Percentiles rank a stretch among this genome's conserved stretches.
Evolutionary conservation across 2,113 vertebrate genomes (phyloP).

Genomic region (Odontesthes bonariensis): DNA sequence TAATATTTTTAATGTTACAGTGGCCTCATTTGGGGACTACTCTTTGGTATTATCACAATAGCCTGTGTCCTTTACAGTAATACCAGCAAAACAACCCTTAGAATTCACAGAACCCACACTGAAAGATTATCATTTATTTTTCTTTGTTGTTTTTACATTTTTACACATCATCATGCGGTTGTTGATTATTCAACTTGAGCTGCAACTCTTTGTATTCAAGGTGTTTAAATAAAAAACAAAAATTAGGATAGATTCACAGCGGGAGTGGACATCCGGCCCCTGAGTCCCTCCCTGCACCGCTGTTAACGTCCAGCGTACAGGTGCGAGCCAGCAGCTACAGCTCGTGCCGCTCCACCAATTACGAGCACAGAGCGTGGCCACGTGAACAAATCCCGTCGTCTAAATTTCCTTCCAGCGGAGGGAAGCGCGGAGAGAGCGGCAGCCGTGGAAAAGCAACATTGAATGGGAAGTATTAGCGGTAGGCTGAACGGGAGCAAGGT

Average conservation of each 20-base stretch:
- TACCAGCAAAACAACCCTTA: neutral
- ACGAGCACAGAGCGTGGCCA: constrained; percentile 70
- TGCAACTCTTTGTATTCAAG: no score
- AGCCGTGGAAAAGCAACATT: constrained; percentile 50
- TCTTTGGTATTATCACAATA: neutral
- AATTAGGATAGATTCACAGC: neutral
- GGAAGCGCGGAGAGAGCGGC: constrained; percentile 60
- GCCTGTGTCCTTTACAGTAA: neutral
- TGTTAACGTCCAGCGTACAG: constrained; percentile 53
- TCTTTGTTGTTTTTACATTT: neutral
- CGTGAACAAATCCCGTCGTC: constrained; percentile 79
- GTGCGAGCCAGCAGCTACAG: constrained; percentile 57
- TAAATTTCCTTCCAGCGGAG: constrained; percentile 72
- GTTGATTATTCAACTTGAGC: neutral
- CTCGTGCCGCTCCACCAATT: constrained; percentile 72
- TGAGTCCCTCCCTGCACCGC: constrained; percentile 5
- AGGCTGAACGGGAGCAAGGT: constrained; percentile 49
- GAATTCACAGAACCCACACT: neutral
- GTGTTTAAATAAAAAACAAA: no score
- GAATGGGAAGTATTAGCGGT: constrained; percentile 65
- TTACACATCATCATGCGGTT: neutral
- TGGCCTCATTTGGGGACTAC: neutral
- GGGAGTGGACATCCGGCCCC: constrained; percentile 1
- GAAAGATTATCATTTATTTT: neutral
- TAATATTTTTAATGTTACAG: constrained; percentile 15